Evolutionary conservation across 2,888 invertebrate genomes (phyloP).

Genomic region (Trachelus stipa): DNA sequence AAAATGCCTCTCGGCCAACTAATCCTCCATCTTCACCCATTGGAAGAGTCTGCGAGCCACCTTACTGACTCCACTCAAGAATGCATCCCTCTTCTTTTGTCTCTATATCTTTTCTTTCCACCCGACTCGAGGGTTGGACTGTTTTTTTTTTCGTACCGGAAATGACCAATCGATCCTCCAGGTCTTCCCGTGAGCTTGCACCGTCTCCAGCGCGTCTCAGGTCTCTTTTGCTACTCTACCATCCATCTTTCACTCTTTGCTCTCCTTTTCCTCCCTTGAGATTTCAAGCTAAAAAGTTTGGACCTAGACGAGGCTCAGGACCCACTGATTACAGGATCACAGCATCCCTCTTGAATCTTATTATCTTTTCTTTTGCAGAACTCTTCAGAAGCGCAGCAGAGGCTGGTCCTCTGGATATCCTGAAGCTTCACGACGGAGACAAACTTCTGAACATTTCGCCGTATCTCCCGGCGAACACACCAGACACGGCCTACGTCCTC

Average conservation of each 20-base stretch:
- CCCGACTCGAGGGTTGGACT: neutral
- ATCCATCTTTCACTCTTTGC: slow-evolving; percentile 7
- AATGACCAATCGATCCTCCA: neutral
- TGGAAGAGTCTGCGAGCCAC: neutral
- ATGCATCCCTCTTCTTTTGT: neutral
- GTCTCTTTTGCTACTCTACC: neutral
- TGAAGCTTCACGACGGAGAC: slow-evolving; percentile 74
- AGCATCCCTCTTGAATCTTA: neutral
- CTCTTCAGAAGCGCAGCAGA: slow-evolving; percentile 76
- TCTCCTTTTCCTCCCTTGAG: neutral
- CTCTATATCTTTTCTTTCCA: neutral
- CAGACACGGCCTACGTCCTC: slow-evolving; percentile 70
- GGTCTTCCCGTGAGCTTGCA: neutral
- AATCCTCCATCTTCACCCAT: neutral
- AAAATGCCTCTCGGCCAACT: neutral
- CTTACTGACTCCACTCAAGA: neutral
- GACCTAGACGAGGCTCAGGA: neutral
- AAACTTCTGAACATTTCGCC: slow-evolving; percentile 74
- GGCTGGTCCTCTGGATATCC: slow-evolving; percentile 75
- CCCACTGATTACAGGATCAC: neutral
- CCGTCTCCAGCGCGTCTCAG: neutral
- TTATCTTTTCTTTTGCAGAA: slow-evolving; percentile 67
- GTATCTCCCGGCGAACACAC: slow-evolving; percentile 70
- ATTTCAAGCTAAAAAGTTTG: neutral
- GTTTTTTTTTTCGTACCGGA: neutral